Evolutionary conservation across 2,113 vertebrate genomes (phyloP), one percentile per base, ranked within the genome.

Genomic region (Callopanchax toddi): DNA sequence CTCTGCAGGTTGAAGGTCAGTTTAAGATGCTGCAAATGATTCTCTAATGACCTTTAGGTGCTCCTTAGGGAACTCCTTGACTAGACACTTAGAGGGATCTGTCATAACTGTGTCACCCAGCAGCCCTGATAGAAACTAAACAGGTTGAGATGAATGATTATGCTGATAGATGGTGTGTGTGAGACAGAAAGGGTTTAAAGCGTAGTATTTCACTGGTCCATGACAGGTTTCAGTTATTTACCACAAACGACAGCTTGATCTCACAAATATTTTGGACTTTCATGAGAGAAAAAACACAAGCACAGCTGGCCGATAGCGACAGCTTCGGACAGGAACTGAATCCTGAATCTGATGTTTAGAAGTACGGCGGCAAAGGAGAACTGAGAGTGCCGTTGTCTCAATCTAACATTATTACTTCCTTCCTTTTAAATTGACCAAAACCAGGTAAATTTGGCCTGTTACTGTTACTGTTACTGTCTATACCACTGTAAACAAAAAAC

Each of bases 171-270:
- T 6, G n/a, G n/a, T 17, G 48, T 15, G 25, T 4, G 4, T 15
- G 25, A 29, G 8, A 6, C 8, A 15, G 18, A 15, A 21, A 22
- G 21, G 10, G 22, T 15, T n/a, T 23, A 26, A 25, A 16, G 26
- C 17, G 2, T n/a, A 9, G 22, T 7, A 1, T 22, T 25, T 42
- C 44, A 34, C 0, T 32, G 61, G 8, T 34, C 49, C n/a, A 44
- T 3, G n/a, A 0, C 4, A 63, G 10, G 60, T 67, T 64, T 77
- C 56, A 58, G 16, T 22, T 16, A 11, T n/a, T 20, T 1, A 67
- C 74, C 77, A 25, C 66, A 71, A 15, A 63, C 53, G 40, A 1
- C 69, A 71, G 15, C 9, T 40, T 46, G 16, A 32, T 2, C 6
- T 16, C 21, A n/a, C n/a, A 2, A 1, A 21, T 0, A 17, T 37